Evolutionary conservation across 2,797 vertebrate genomes (phyloP), one percentile per base, ranked within the genome.

Genomic region (Sparidentex hasta): DNA sequence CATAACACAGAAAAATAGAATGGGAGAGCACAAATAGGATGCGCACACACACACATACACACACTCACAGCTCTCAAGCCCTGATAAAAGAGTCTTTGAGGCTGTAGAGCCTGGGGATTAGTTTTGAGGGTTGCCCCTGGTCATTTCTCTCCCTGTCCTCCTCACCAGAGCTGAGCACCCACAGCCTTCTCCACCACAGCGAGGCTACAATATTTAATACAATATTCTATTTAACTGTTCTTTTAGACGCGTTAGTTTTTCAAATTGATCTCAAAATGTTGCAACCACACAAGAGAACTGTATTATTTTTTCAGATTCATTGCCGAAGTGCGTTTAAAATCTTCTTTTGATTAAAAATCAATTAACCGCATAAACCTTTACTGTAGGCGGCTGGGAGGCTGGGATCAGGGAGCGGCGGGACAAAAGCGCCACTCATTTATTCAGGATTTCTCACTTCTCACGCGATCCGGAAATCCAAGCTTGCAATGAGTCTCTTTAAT

Each of bases 1-100:
- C 51, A 27, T 57, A 67, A 80, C 20, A 57, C 5, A 65, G 57
- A 18, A 68, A 62, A 78, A 67, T 44, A 41, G 41, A 54, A 64
- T 55, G 44, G 55, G 51, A 57, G 25, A 74, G 75, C 71, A 72
- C 56, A 64, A 72, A 71, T 13, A 51, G 56, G 41, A 68, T 51
- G 48, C 4, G 17, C n/a, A 18, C 52, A 43, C 25, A 54, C 50
- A 67, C 4, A 65, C 33, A 64, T 9, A 48, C 38, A 55, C 48
- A 50, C 44, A 33, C 27, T 48, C 2, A 38, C 54, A 17, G 23
- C 66, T 71, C 65, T 58, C 23, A 38, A 57, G 69, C 56, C 14
- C 5, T 56, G 68, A 71, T 81, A 41, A 67, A 77, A 71, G 71
- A 71, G 59, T 68, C 66, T 84, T 73, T 78, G 64, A 70, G 79